phyloP scores from a whole-genome alignment of 2,888 invertebrate species.

The Neoaliturus tenellus region DNA sequence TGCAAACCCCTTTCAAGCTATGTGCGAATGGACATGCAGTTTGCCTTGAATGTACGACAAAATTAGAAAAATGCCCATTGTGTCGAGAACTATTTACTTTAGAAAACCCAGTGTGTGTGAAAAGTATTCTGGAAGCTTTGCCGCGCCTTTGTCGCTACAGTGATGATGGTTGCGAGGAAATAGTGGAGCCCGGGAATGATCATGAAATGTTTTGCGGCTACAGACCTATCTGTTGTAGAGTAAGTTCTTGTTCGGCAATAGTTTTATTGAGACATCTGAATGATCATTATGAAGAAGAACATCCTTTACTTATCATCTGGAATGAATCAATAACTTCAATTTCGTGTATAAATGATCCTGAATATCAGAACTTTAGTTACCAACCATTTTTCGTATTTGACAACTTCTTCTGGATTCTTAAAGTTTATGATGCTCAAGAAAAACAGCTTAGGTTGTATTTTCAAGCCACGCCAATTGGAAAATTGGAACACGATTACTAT shows the following conservation, averaged over 20 bases:
- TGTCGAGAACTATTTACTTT: neutral
- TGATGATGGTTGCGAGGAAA: neutral
- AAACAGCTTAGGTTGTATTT: neutral
- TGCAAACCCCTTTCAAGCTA: neutral
- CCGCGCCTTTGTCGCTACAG: neutral
- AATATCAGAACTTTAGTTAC: neutral
- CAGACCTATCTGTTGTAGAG: neutral
- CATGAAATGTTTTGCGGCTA: constrained; percentile 1
- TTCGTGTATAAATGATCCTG: neutral
- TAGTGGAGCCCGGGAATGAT: neutral
- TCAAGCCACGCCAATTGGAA: neutral
- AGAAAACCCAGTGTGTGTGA: neutral
- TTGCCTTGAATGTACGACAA: neutral
- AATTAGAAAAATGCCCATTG: neutral
- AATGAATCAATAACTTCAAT: neutral
- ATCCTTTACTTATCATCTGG: neutral
- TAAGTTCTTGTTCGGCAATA: neutral
- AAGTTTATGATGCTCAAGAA: neutral
- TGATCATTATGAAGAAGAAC: neutral
- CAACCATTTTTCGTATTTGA: neutral
- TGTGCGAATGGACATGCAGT: neutral
- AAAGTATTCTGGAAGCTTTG: constrained; percentile 10
- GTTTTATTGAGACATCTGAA: neutral
- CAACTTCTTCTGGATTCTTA: neutral
- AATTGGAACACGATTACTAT: neutral